These are phyloP conservation scores for Aphelocoma californica DNA, from an alignment of 2,797 vertebrate genomes.

Conservation along the genomic window DNA sequence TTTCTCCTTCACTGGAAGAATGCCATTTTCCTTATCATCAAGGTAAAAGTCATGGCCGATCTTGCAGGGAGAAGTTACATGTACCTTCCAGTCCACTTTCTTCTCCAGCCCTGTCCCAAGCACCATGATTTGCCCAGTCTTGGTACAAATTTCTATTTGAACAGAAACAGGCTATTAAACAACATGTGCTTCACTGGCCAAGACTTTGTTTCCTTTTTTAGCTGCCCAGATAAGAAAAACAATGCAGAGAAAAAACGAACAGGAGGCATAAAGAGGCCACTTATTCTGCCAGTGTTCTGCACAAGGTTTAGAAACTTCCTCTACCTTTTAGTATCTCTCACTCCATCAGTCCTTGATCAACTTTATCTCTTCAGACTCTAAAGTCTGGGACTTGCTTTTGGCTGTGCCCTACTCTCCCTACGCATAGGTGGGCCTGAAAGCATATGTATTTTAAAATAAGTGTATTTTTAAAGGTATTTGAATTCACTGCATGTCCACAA, in stretches of 20 bases:
- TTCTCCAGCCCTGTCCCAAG: not conserved
- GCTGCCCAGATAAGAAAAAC: slow-evolving; percentile 7
- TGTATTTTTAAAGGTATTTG: not conserved
- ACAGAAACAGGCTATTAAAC: not conserved
- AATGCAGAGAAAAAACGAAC: not conserved
- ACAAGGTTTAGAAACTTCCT: not conserved
- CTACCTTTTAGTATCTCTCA: not conserved
- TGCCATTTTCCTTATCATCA: not conserved
- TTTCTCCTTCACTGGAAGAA: not conserved
- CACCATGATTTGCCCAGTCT: not conserved
- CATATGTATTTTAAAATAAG: not conserved
- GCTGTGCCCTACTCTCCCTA: not conserved
- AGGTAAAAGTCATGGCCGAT: not conserved
- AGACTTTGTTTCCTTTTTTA: not conserved
- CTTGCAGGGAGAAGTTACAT: not conserved
- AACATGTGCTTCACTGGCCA: not conserved
- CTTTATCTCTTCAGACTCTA: not conserved
- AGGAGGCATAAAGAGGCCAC: not conserved
- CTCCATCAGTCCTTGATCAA: not conserved
- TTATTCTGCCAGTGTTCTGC: not conserved
- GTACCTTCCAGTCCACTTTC: not conserved
- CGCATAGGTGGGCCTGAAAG: not conserved
- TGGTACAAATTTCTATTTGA: not conserved
- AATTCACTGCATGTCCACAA: not conserved
- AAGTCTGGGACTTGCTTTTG: not conserved